Conservation (phyloP, 2,888 invertebrate species). For the Aleiodes leptofemur region DNA sequence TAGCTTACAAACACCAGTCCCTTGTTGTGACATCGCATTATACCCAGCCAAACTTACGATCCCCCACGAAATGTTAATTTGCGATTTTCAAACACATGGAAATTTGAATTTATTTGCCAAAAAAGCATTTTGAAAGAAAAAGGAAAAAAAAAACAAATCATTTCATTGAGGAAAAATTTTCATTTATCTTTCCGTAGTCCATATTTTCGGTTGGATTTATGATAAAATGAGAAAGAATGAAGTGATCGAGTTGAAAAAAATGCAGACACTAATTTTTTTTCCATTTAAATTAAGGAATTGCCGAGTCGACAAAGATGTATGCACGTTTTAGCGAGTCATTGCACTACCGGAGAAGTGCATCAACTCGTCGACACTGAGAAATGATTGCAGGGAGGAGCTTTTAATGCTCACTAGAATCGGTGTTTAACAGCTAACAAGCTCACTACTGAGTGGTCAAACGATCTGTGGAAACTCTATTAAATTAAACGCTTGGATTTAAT, state of each 20-base stretch:
- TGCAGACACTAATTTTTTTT: slow-evolving; percentile 39
- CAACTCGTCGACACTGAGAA: slow-evolving; percentile 62
- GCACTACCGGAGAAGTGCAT: slow-evolving; percentile 59
- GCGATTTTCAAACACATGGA: slow-evolving; percentile 60
- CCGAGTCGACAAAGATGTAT: slow-evolving; percentile 50
- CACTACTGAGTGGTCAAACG: slow-evolving; percentile 24
- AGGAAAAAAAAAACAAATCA: neutral
- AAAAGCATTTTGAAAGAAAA: neutral
- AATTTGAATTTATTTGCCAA: slow-evolving; percentile 4
- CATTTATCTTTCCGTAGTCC: neutral
- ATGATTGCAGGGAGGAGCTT: slow-evolving; percentile 49
- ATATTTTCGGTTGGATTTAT: too few relatives aligned
- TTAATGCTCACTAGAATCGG: slow-evolving; percentile 25
- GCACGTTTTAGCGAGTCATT: slow-evolving; percentile 32
- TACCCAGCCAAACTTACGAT: slow-evolving; percentile 72
- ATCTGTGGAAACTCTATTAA: slow-evolving; percentile 22
- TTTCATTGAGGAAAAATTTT: neutral
- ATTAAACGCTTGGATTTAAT: slow-evolving; percentile 8
- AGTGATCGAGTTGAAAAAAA: neutral
- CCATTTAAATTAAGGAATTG: slow-evolving; percentile 2
- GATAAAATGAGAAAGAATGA: too few relatives aligned
- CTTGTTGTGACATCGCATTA: slow-evolving; percentile 75
- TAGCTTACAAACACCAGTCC: slow-evolving; percentile 74
- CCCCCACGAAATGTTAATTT: slow-evolving; percentile 72
- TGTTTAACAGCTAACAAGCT: slow-evolving; percentile 25